phyloP scores from a whole-genome alignment of 2,888 invertebrate species.

The Spilosoma lubricipeda region DNA sequence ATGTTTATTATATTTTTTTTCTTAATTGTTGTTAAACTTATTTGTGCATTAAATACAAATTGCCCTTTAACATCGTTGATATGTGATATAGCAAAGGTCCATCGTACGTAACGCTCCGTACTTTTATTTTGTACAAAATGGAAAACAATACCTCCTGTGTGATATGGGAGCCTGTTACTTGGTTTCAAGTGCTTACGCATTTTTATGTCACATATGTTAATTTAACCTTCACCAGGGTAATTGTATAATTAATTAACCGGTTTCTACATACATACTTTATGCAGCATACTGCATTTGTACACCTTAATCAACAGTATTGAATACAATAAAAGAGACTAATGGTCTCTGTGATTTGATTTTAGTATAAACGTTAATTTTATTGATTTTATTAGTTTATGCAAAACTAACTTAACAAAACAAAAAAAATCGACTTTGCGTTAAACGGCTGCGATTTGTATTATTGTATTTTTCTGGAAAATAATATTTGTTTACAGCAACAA shows the following conservation, averaged over 20 bases:
- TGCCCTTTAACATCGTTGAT: no score
- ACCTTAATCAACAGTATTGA: not conserved
- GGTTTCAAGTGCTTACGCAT: conserved; percentile 34
- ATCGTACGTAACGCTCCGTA: not conserved
- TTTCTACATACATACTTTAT: not conserved
- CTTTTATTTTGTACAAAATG: not conserved
- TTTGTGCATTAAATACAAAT: no score
- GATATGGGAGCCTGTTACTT: conserved; percentile 34
- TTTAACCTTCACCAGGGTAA: not conserved
- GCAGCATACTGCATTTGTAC: not conserved
- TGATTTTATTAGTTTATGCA: not conserved
- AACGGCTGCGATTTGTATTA: not conserved
- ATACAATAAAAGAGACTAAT: not conserved
- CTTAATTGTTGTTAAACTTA: no score
- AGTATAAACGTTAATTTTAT: not conserved
- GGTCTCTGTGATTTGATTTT: not conserved
- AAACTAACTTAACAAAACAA: no score
- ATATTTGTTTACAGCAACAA: not conserved
- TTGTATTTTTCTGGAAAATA: not conserved
- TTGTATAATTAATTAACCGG: not conserved
- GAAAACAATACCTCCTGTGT: conserved; percentile 17
- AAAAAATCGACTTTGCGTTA: not conserved
- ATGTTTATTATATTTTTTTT: not conserved
- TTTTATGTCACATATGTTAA: conserved; percentile 23
- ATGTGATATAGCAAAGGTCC: not conserved